Evolutionary conservation across 1,140 invertebrate species (phyloP), one percentile per base, ranked within the genome.

Genomic region (Hycleus phaleratus): DNA sequence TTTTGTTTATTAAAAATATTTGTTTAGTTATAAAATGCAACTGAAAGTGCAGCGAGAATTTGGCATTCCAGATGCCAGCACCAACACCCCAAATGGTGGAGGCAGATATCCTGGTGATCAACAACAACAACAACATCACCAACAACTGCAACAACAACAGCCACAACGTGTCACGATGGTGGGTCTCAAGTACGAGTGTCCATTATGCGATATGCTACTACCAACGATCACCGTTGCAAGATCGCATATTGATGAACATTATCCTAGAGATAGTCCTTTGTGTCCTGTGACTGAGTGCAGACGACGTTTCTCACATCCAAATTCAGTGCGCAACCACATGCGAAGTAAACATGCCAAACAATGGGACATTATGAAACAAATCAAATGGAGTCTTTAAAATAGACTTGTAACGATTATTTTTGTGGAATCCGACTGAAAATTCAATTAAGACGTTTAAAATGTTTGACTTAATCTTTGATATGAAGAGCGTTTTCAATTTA

Each of bases 301-400:
- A 39, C 81, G 86, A 60, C 80, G 79, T 55, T 90, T 90, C 73
- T 80, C 84, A 40, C 87, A 91, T 74, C 87, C 87, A 4, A 91
- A 90, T 73, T 88, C 86, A 40, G 87, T 90, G 38, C 79, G 87
- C 59, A 91, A 90, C 73, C 87, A 90, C 73, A 90, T 90, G 87
- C 78, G 87, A 58, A 81, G 85, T 59, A 90, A 90, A 73, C 88
- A 90, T 73, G 80, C 85, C 1, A 73, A 81, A 57, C 83, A 88
- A 67, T 90, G 87, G 87, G 83, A 86, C 63, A 81, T 83, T 67
- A 90, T 90, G 80, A 90, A 90, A 74, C 85, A 84, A 39, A 81
- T 90, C 57, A 86, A 87, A 63, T 89, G 87, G 80, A 85, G 84
- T 38, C 48, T 64, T 40, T 69, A 62, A 43, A 38, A n/a, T 38